Conservation (phyloP, 2,888 invertebrate genomes). For the Quadroppia sp. region DNA sequence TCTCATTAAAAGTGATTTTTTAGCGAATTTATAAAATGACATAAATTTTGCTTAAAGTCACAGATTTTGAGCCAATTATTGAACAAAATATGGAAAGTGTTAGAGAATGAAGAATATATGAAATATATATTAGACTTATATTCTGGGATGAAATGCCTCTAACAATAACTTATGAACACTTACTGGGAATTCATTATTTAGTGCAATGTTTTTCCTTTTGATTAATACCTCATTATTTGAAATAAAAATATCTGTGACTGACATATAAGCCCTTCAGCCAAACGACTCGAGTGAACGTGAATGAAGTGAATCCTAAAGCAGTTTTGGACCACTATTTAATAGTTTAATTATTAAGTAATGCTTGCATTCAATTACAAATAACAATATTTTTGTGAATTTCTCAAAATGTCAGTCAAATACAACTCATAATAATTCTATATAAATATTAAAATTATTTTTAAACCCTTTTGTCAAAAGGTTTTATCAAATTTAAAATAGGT, state of each 20-base stretch:
- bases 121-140: not conserved
- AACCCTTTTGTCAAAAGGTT: not conserved
- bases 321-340: not conserved
- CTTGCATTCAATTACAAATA: not conserved
- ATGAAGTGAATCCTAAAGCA: not conserved
- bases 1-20: constrained; percentile 8
- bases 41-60: constrained; percentile 15
- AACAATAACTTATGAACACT: not conserved
- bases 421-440: too few species aligned
- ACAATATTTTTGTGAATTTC: not conserved
- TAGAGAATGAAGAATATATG: not conserved
- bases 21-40: not conserved
- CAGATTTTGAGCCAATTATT: not conserved
- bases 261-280: constrained; percentile 26
- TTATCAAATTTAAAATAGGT: too few species aligned
- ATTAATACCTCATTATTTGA: constrained; percentile 31
- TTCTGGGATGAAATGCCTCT: not conserved
- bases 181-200: constrained; percentile 25
- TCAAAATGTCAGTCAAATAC: not conserved
- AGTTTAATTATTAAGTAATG: not conserved
- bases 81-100: not conserved
- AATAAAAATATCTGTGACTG: constrained; percentile 23
- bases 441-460: too few species aligned
- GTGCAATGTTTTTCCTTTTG: constrained; percentile 19
- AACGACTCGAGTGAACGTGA: not conserved